Percentiles rank a stretch among this genome's conserved stretches.
phyloP scores from a whole-genome alignment of 2,113 vertebrate species.

The Camelus bactrianus region DNA sequence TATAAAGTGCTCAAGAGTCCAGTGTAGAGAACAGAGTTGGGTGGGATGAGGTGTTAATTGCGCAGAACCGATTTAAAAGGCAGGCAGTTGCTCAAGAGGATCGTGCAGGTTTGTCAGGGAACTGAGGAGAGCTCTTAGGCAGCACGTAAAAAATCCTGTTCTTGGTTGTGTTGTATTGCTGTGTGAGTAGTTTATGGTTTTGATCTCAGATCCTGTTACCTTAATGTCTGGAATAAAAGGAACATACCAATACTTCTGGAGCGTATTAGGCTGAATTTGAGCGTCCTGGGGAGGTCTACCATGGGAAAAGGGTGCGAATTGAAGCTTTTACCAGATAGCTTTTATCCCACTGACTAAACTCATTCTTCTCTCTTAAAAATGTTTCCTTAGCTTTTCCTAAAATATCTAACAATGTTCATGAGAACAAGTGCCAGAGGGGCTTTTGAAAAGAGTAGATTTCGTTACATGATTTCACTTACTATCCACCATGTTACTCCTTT shows the following conservation, averaged over 20 bases:
- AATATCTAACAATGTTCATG: not conserved
- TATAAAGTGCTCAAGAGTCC: conserved; percentile 49
- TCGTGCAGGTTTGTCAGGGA: not conserved
- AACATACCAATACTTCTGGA: not conserved
- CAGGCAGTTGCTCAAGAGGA: not conserved
- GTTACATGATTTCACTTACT: not conserved
- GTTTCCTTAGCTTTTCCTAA: conserved; percentile 12
- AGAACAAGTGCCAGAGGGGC: not conserved
- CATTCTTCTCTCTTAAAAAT: conserved; percentile 25
- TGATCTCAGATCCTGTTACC: not conserved
- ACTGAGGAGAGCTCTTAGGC: not conserved
- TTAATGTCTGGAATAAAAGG: not conserved
- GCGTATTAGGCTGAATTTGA: not conserved
- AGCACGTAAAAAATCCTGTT: not conserved
- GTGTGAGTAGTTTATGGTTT: not conserved
- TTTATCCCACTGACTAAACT: not conserved
- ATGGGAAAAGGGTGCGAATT: not conserved
- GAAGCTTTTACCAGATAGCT: not conserved
- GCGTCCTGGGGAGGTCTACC: not conserved
- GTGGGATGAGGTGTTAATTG: conserved; percentile 70
- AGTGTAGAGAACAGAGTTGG: conserved; percentile 24
- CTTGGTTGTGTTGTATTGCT: not conserved
- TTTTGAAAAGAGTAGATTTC: not conserved
- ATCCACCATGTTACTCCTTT: not conserved
- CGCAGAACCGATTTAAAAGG: not conserved